Evolutionary conservation across 2,888 invertebrate genomes (phyloP).

Genomic region (Alitta virens): DNA sequence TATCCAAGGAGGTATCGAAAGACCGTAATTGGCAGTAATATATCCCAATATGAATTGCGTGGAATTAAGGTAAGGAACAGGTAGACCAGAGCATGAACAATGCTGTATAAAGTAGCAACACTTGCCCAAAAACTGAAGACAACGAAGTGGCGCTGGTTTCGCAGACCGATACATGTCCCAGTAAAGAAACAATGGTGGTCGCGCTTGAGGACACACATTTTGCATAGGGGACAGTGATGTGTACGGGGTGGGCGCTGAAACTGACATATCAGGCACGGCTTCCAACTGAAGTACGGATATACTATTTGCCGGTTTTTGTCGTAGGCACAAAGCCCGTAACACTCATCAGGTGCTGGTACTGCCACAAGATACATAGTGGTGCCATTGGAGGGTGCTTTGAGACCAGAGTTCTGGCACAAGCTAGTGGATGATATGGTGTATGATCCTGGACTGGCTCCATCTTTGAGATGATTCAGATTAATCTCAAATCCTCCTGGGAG

Average conservation of each 20-base stretch:
- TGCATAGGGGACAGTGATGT: slow-evolving; percentile 50
- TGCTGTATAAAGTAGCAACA: slow-evolving; percentile 34
- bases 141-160: slow-evolving; percentile 48
- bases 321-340: too few species aligned
- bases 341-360: slow-evolving; percentile 2
- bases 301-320: slow-evolving; percentile 24
- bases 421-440: neutral
- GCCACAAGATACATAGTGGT: slow-evolving; percentile 3
- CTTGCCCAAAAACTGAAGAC: slow-evolving; percentile 44
- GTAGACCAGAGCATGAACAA: slow-evolving; percentile 26
- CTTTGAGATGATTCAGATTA: slow-evolving; percentile 23
- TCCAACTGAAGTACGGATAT: slow-evolving; percentile 52
- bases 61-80: slow-evolving; percentile 8
- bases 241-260: slow-evolving; percentile 46
- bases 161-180: slow-evolving; percentile 45
- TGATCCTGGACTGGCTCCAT: neutral
- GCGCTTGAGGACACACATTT: slow-evolving; percentile 46
- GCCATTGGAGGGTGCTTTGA: slow-evolving; percentile 6
- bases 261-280: slow-evolving; percentile 43
- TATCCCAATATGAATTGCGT: slow-evolving; percentile 32
- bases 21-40: slow-evolving; percentile 36
- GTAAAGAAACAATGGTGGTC: slow-evolving; percentile 54
- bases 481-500: slow-evolving; percentile 27
- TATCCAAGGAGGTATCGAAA: slow-evolving; percentile 35
- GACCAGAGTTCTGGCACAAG: neutral